Conservation (phyloP, 2,797 vertebrate genomes). For the Hirundo rustica region DNA sequence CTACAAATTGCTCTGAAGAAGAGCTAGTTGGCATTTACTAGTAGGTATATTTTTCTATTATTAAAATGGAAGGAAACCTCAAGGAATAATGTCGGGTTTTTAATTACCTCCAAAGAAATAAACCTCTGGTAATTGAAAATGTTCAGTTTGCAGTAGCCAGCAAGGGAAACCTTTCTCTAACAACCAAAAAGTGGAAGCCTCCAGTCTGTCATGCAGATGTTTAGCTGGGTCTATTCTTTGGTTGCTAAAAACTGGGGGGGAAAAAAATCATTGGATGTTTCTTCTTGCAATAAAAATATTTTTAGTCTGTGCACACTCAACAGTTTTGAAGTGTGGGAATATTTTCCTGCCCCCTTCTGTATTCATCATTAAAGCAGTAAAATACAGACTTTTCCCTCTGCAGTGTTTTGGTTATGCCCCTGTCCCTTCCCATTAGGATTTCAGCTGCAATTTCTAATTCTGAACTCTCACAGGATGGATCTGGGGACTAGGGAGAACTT, state of each 20-base stretch:
- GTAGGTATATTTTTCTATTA: background rate
- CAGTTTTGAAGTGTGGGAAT: background rate
- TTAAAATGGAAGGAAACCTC: background rate
- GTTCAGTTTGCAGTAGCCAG: background rate
- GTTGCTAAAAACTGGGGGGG: background rate
- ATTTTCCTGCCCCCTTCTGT: background rate
- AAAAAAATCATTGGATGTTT: background rate
- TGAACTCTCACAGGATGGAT: background rate
- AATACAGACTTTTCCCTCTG: background rate
- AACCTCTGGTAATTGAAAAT: background rate
- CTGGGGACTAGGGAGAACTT: background rate
- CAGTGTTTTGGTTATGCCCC: background rate
- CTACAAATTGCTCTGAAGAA: background rate
- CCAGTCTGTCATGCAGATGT: background rate
- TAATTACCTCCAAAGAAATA: constrained; percentile 24
- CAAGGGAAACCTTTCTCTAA: background rate
- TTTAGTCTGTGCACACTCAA: background rate
- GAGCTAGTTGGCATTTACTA: background rate
- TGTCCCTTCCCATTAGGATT: background rate
- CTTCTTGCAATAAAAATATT: background rate
- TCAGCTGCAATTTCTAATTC: background rate
- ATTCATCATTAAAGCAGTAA: background rate
- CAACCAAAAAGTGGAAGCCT: background rate
- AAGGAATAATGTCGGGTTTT: background rate
- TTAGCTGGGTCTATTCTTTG: background rate